Conservation (phyloP, 2,797 vertebrate species). For the Sebastiscus tertius region DNA sequence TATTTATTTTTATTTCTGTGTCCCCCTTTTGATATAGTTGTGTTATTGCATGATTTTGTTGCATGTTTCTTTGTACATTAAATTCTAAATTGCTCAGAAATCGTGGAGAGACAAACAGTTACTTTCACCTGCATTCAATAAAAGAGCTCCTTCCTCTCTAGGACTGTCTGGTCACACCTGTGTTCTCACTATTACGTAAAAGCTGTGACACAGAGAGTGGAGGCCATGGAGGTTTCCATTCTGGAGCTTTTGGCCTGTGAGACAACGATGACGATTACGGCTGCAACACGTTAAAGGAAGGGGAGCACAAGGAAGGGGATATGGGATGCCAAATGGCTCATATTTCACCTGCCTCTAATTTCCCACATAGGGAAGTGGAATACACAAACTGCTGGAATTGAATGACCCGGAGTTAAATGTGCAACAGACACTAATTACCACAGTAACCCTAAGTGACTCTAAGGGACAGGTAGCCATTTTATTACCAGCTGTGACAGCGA, state of each 20-base stretch:
- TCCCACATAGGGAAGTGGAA: not conserved
- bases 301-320: not conserved
- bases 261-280: not conserved
- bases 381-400: not conserved
- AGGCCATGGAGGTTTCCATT: not conserved
- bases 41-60: constrained; percentile 15
- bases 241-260: not conserved
- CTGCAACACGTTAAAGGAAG: not conserved
- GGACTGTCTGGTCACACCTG: not conserved
- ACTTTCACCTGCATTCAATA: not conserved
- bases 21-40: not conserved
- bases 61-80: constrained; percentile 11
- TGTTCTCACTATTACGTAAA: not conserved
- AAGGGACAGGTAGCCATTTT: not conserved
- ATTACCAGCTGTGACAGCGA: not conserved
- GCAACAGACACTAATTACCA: not conserved
- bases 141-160: not conserved
- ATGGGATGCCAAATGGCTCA: not conserved
- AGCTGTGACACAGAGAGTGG: not conserved
- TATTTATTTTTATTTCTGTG: not conserved
- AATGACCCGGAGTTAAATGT: not conserved
- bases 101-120: not conserved
- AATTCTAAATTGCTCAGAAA: not conserved
- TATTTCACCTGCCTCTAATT: not conserved
- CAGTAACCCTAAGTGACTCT: not conserved